Base-by-base conservation (phyloP, 2,797 vertebrate species). In the Microhierax caerulescens region DNA sequence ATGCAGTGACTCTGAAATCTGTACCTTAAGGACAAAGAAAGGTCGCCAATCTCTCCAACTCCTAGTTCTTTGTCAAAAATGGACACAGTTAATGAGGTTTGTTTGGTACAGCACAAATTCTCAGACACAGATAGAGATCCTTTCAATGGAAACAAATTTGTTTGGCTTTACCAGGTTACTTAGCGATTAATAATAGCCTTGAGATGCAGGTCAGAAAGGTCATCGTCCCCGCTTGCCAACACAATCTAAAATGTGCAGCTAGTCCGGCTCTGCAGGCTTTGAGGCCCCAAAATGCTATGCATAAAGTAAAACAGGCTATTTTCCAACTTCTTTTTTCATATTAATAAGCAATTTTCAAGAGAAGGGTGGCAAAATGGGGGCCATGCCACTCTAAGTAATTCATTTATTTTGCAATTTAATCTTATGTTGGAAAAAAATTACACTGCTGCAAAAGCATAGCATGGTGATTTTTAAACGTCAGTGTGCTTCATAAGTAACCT, bases 141-240 rank as follows among this genome's bases (percentile, higher is more conserved):
- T 98, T 99, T 99, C 99, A 99, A 98, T 98, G 98, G 99, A 99
- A 99, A 99, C 99, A 99, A 99, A 99, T 99, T 99, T 99, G 99
- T 99, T 99, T 99, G 99, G 99, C 99, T 99, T 99, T 99, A 99
- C 98, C 99, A 98, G 99, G 99, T 99, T 99, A 99, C 99, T 99
- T 98, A 98, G 99, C 98, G 98, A 99, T 99, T 99, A 99, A 99
- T 99, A 99, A 99, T 98, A 98, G 98, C 98, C 98, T 97, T 98
- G 98, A 98, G 98, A 98, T 98, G 98, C 98, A 98, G 99, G 99
- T 98, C 99, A 98, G 97, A 98, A 98, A 98, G 99, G 99, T 99
- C 99, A 98, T 97, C 88, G 85, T 98, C 97, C 98, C 98, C 36
- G 96, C 95, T 97, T 97, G 98, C 98, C 98, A 98, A 80, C 95